These are phyloP conservation scores for Phalacrocorax aristotelis DNA, from an alignment of 2,113 vertebrate species.

Conservation along the genomic window DNA sequence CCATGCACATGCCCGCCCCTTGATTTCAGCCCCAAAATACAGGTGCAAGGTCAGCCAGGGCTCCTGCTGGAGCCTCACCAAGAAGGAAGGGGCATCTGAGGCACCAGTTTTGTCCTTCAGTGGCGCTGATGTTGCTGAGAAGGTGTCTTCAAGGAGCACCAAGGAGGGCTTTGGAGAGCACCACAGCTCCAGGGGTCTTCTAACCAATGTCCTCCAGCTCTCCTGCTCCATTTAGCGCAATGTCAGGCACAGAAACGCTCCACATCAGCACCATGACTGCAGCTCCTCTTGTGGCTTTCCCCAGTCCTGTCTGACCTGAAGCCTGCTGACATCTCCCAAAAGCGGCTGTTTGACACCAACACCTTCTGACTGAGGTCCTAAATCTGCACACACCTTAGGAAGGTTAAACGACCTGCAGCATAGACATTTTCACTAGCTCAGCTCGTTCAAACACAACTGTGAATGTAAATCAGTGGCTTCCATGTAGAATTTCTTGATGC, in stretches of 20 bases:
- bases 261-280: fast-evolving
- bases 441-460: not conserved
- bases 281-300: not conserved
- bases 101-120: fast-evolving
- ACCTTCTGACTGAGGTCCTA: not conserved
- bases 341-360: not conserved
- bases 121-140: fast-evolving
- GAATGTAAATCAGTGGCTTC: conserved; percentile 57
- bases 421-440: conserved; percentile 20
- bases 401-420: conserved; percentile 2
- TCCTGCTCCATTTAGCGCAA: not conserved
- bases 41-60: not conserved
- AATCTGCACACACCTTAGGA: not conserved
- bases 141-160: not conserved
- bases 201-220: not conserved
- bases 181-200: not conserved
- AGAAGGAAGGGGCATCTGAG: not conserved
- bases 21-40: not conserved
- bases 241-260: not conserved
- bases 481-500: not conserved
- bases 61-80: fast-evolving
- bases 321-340: not conserved
- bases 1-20: fast-evolving
- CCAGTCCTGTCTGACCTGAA: fast-evolving
- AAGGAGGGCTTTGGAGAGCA: not conserved